Evolutionary conservation across 2,113 vertebrate species (phyloP), one percentile per base, ranked within the genome.

Genomic region (Columbina picui): DNA sequence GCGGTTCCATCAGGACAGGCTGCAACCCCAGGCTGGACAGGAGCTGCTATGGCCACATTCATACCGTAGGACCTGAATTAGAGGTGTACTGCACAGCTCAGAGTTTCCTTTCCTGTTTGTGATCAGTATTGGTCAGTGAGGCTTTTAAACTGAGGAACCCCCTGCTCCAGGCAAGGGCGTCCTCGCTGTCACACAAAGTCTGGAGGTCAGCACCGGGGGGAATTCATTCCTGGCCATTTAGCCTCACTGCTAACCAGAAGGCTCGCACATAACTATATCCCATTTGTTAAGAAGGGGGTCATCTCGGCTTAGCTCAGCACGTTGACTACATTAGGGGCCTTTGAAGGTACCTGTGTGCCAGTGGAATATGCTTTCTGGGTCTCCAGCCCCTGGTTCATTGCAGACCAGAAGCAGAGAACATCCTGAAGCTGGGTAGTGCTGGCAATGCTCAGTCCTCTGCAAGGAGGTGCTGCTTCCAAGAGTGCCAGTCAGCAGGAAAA

Each of bases 311-410:
- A 39, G 57, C 52, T 71, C 70, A 83, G 53, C 23, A 16, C 7
- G 5, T 39, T 76, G 61, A 29, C 49, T 90, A 74, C 61, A 32
- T 32, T n/a, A 39, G 30, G 27, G 38, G 20, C 52, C 32, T 79
- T 64, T n/a, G 53, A 87, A 93, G 19, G 43, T 64, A n/a, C 49
- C 74, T 34, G 12, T 1, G 2, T 53, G 47, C 34, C 38, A 29
- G 49, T 59, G 56, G 47, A 64, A 34, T 2, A 56, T 53, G 27
- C 26, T 27, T 17, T 53, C 18, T 32, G 2, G 2, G 1, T 77
- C 56, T 55, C 23, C 64, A 80, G 25, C n/a, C 15, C 23, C 26
- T 0, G 0, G 21, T 70, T 71, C 63, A n/a, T 60, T 0, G 0
- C 45, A 57, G 19, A 9, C 56, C n/a, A 71, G 65, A 78, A 67